A percentile compares a stretch with the other conserved stretches of the same genome.
phyloP scores from a whole-genome alignment of 1,140 invertebrate species.

The Orussus abietinus region DNA sequence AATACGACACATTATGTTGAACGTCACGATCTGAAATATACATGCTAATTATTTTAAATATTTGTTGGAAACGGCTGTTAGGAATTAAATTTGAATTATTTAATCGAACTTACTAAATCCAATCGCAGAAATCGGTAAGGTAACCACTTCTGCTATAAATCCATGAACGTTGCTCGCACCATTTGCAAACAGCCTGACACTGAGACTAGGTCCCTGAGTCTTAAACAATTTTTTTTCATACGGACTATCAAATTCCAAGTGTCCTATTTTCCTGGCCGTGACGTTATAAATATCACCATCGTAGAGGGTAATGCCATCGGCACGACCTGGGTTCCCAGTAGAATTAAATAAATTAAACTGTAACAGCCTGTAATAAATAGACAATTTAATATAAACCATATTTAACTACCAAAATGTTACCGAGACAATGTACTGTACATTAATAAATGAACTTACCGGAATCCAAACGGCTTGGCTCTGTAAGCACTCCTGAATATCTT shows the following conservation, averaged over 20 bases:
- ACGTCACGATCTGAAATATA: constrained; percentile 77
- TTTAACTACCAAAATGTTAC: not conserved
- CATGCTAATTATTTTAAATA: constrained; percentile 1
- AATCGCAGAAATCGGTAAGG: constrained; percentile 86
- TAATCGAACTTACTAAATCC: constrained; percentile 72
- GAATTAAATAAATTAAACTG: constrained; percentile 95
- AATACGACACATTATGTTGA: constrained; percentile 86
- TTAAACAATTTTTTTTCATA: constrained; percentile 73
- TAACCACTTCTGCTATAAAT: constrained; percentile 96
- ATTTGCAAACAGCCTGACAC: constrained; percentile 89
- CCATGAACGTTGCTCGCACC: constrained; percentile 90
- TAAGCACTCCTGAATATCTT: constrained; percentile 91
- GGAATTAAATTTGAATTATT: not conserved
- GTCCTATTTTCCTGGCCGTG: constrained; percentile 67
- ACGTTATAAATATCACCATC: constrained; percentile 92
- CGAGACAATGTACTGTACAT: not conserved
- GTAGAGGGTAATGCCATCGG: constrained; percentile 82
- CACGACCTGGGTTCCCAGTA: constrained; percentile 71
- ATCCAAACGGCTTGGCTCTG: constrained; percentile 81
- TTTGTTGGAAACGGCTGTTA: not conserved
- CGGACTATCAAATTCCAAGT: constrained; percentile 66
- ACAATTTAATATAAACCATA: not conserved
- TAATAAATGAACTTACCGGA: constrained; percentile 54
- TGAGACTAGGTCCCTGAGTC: constrained; percentile 75
- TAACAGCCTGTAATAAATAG: constrained; percentile 61